A percentile compares a stretch with the other conserved stretches of the same genome.
Evolutionary conservation across 2,113 vertebrate species (phyloP).

Genomic region (Prunella himalayana): DNA sequence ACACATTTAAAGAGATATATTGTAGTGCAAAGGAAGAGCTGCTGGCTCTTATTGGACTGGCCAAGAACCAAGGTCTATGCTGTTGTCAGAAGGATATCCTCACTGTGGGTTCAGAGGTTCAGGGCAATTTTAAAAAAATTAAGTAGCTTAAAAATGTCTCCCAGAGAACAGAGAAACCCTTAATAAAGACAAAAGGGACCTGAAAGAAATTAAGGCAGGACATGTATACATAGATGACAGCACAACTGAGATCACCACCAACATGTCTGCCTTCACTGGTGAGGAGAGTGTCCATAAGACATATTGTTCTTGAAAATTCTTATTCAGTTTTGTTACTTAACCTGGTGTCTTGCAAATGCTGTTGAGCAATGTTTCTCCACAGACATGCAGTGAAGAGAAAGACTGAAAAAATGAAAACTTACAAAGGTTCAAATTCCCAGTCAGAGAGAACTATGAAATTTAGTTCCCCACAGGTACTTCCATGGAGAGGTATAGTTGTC

Average conservation of each 20-base stretch:
- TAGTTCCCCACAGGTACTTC: background rate
- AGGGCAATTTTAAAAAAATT: background rate
- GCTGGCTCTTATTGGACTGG: background rate
- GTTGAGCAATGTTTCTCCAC: background rate
- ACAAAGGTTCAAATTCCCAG: background rate
- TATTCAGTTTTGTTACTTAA: background rate
- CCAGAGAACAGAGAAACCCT: background rate
- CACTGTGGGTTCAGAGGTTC: background rate
- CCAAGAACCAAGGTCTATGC: background rate
- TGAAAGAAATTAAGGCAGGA: background rate
- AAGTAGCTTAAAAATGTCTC: background rate
- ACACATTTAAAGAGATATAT: background rate
- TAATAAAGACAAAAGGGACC: background rate
- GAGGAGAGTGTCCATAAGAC: background rate
- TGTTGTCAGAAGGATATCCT: constrained; percentile 2
- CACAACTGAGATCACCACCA: background rate
- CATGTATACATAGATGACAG: background rate
- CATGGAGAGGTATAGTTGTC: background rate
- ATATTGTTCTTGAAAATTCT: background rate
- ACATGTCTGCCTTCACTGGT: background rate
- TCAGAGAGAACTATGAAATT: background rate
- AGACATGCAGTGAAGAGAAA: background rate
- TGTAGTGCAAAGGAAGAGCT: background rate
- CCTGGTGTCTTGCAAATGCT: background rate
- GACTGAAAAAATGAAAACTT: background rate